Evolutionary conservation across 2,888 invertebrate genomes (phyloP), one percentile per base, ranked within the genome.

Genomic region (Tetramorium bicarinatum): DNA sequence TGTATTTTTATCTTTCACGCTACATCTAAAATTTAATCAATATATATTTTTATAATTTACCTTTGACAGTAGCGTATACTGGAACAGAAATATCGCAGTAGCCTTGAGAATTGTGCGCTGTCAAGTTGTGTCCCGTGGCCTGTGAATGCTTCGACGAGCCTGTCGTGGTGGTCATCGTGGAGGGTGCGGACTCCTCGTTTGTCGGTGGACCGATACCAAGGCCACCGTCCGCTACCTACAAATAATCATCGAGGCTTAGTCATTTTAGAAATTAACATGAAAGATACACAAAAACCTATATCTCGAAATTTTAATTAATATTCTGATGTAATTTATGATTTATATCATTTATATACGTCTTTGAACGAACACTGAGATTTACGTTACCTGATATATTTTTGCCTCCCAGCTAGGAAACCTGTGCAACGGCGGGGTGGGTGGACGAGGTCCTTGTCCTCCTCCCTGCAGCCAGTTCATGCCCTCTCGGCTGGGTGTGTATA

Each of bases 21-120:
- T 47, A 21, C 2, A 7, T 2, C 3, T 4, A 52, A 52, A 66
- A 52, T 29, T 67, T n/a, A 54, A n/a, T 18, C 7, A 38, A 4
- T 18, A 62, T 75, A 4, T 13, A 62, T 75, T 25, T 38, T 25
- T 54, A 34, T 41, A 62, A 75, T 52, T 52, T 82, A 92, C 92
- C 99, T 96, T 99, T 99, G 59, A 99, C 98, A 71, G 99, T 99
- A 75, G 99, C 99, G 95, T 99, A 99, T 41, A 99, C 99, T 79
- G 99, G 99, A 91, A 99, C 98, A 84, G 98, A 97, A 93, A 98
- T 98, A 95, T 98, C 98, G 95, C 98, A 98, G 95, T 98, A 98
- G 92, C 98, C 98, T 92, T 97, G 97, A 83, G 97, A 97, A 93
- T 92, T 95, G 93, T 95, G 90, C 90, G 95, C 89, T 88, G 95